A percentile compares a stretch with the other conserved stretches of the same genome.
These are phyloP conservation scores for Oxytorus armatus DNA, from an alignment of 2,888 invertebrate species.

Conservation along the genomic window DNA sequence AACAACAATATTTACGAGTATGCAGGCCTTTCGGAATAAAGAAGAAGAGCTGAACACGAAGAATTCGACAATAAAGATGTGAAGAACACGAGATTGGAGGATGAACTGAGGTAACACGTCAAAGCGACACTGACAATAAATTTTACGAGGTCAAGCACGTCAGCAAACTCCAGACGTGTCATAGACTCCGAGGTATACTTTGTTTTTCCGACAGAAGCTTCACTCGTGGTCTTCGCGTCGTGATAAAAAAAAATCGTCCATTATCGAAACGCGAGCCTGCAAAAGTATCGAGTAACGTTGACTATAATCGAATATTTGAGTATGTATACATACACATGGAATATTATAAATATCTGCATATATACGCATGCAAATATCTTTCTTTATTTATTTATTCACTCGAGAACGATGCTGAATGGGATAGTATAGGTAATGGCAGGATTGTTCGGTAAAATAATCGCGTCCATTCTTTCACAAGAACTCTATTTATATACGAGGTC, in stretches of 20 bases:
- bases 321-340: not conserved
- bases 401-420: not conserved
- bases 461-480: not conserved
- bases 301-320: too few relatives aligned
- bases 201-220: not conserved
- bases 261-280: not conserved
- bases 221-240: not conserved
- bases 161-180: conserved; percentile 13
- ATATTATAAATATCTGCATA: not conserved
- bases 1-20: conserved; percentile 58
- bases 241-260: not conserved
- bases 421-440: not conserved
- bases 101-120: conserved; percentile 11
- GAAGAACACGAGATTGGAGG: conserved; percentile 11
- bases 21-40: not conserved
- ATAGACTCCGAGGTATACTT: conserved; percentile 10
- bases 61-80: conserved; percentile 18
- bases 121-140: not conserved
- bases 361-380: not conserved
- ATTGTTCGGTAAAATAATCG: too few relatives aligned
- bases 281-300: not conserved
- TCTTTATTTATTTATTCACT: conserved; percentile 1
- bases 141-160: conserved; percentile 35
- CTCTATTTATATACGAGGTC: too few relatives aligned
- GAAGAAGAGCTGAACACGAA: conserved; percentile 2